Conservation (phyloP, 1,140 invertebrate species). For the Stratiolaelaps scimitus region DNA sequence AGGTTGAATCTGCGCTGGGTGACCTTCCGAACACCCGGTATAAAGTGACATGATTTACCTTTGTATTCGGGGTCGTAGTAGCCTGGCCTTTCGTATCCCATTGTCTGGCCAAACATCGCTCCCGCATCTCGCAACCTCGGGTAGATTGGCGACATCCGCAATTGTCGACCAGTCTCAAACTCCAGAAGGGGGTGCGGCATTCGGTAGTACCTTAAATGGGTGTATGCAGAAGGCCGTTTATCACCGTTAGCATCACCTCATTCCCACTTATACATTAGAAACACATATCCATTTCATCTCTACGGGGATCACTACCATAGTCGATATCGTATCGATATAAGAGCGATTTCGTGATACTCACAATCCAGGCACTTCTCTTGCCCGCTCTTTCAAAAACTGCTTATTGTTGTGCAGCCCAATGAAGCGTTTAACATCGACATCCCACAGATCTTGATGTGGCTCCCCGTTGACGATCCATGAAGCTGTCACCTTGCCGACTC, state of each 20-base stretch:
- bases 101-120: conserved; percentile 92
- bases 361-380: conserved; percentile 78
- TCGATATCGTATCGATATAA: neutral
- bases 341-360: conserved; percentile 28
- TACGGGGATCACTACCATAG: neutral
- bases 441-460: conserved; percentile 65
- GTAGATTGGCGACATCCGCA: conserved; percentile 91
- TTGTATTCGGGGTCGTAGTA: conserved; percentile 59
- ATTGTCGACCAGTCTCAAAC: conserved; percentile 72
- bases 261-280: too few species aligned
- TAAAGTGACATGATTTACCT: conserved; percentile 8
- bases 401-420: conserved; percentile 88
- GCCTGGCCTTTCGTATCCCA: conserved; percentile 92
- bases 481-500: conserved; percentile 75
- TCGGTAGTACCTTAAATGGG: conserved; percentile 51
- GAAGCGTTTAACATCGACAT: conserved; percentile 82
- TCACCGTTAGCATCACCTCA: neutral
- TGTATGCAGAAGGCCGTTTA: conserved; percentile 45
- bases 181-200: conserved; percentile 62
- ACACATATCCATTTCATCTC: conserved; percentile 17
- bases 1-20: too few species aligned
- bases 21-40: neutral
- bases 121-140: conserved; percentile 76
- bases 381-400: conserved; percentile 79
- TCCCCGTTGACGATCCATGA: conserved; percentile 74